phyloP scores from a whole-genome alignment of 2,113 vertebrate genomes.

The Maccullochella peelii region DNA sequence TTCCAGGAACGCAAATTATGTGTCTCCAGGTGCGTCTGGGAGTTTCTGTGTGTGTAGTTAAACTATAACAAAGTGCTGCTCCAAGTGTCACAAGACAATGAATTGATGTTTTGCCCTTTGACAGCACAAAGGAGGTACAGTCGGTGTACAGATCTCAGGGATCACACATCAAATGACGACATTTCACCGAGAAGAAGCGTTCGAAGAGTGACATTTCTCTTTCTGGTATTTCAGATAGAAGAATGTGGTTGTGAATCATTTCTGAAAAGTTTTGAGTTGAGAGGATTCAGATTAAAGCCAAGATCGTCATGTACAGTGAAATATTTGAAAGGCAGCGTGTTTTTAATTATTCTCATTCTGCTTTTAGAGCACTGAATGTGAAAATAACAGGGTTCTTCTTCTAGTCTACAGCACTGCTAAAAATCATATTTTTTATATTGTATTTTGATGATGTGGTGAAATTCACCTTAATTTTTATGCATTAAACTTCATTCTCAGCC shows the following conservation, averaged over 20 bases:
- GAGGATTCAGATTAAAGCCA: constrained; percentile 13
- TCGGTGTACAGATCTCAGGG: constrained; percentile 11
- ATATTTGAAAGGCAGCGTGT: not conserved
- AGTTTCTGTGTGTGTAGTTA: constrained; percentile 33
- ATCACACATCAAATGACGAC: constrained; percentile 47
- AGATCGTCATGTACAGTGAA: not conserved
- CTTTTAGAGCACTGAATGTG: not conserved
- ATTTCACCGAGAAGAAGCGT: constrained; percentile 23
- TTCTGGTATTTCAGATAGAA: constrained; percentile 3
- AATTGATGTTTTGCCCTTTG: constrained; percentile 56
- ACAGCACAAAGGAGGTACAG: constrained; percentile 30
- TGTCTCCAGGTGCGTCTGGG: constrained; percentile 39
- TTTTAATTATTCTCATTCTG: constrained; percentile 31
- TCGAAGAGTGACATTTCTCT: constrained; percentile 49
- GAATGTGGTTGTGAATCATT: constrained; percentile 14
- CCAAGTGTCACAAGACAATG: constrained; percentile 24
- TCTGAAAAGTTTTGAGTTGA: constrained; percentile 25
- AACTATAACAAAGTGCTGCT: constrained; percentile 46
- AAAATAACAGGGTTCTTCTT: not conserved
- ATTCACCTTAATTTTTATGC: not conserved
- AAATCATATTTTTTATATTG: not conserved
- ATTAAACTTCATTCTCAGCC: not conserved
- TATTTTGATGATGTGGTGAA: not conserved
- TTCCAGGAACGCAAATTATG: constrained; percentile 41
- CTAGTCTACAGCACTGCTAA: not conserved